These are phyloP conservation scores for Limonius californicus DNA, from an alignment of 1,140 invertebrate species.

Conservation along the genomic window DNA sequence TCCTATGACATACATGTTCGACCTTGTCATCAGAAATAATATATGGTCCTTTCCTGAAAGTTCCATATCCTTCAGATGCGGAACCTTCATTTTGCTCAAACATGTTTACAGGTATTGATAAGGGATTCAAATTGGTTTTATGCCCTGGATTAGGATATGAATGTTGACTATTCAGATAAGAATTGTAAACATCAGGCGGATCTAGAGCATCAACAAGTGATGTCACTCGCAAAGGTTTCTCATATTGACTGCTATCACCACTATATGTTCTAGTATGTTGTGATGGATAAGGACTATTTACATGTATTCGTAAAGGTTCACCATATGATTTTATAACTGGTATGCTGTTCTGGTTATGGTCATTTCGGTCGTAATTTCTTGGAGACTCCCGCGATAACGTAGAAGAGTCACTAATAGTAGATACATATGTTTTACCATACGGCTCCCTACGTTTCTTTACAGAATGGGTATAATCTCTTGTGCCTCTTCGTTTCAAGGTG, in stretches of 20 bases:
- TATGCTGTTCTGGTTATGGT: slow-evolving; percentile 28
- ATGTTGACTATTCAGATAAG: slow-evolving; percentile 19
- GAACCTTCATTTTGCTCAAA: slow-evolving; percentile 25
- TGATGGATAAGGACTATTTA: slow-evolving; percentile 7
- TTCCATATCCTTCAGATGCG: slow-evolving; percentile 41
- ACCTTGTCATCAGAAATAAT: slow-evolving; percentile 37
- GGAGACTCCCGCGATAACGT: slow-evolving; percentile 16
- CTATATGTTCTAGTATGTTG: slow-evolving; percentile 8
- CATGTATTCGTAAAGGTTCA: slow-evolving; percentile 18
- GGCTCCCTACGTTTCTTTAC: slow-evolving; percentile 46
- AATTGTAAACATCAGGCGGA: slow-evolving; percentile 23
- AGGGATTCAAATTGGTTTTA: slow-evolving; percentile 33
- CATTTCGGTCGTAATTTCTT: slow-evolving; percentile 8
- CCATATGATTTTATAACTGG: slow-evolving; percentile 23
- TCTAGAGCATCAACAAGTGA: slow-evolving; percentile 35
- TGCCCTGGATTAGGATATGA: slow-evolving; percentile 20
- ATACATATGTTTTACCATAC: slow-evolving; percentile 13
- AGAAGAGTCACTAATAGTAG: slow-evolving; percentile 22
- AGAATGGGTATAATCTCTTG: slow-evolving; percentile 57
- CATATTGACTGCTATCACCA: slow-evolving; percentile 5
- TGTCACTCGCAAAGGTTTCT: slow-evolving; percentile 25
- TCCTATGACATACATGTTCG: slow-evolving; percentile 43
- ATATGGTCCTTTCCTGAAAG: slow-evolving; percentile 43
- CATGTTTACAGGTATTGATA: slow-evolving; percentile 24
- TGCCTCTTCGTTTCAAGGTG: slow-evolving; percentile 55